Evolutionary conservation across 2,888 invertebrate genomes (phyloP), one percentile per base, ranked within the genome.

Genomic region (Dasypolia templi): DNA sequence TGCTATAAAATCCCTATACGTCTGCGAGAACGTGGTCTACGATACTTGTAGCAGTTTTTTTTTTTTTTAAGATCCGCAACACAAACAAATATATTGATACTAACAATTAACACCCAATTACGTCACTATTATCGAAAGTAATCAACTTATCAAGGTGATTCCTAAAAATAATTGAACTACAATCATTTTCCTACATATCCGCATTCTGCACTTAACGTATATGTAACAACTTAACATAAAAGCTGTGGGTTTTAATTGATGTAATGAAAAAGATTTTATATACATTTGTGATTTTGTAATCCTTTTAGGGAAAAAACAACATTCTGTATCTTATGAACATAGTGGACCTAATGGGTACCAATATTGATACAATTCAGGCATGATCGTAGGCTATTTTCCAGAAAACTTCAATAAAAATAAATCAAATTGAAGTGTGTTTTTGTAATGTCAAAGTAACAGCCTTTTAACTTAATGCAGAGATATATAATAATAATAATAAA

Each of bases 121-220:
- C 51, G 39, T 51, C 56, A 63, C 63, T 1, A 22, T 68, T 26
- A 46, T 49, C 7, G 72, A 72, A 77, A 64, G 79, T 35, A 79
- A 53, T 79, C 59, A 19, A 64, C 11, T 22, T 53, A 55, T 59
- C 77, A 77, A 77, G 77, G 77, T 59, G 39, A 79, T 72, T 77
- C 78, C 78, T 78, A 72, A 77, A 77, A 53, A 61, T 77, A 72
- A 79, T 64, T 42, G 32, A 22, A 77, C 79, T 39, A 72, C 77
- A 59, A 77, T 77, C 79, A 55, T 79, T 55, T 79, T 42, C 1
- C 3, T 59, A 53, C 14, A 22, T 26, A 72, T 77, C 80, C 77
- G 79, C 77, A 61, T 77, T 77, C 53, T 1, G 14, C 39, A 62
- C 61, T 68, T 58, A 77, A 51, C 55, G 5, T 49, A 55, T 39